Percentiles rank a stretch among this genome's conserved stretches.
Evolutionary conservation across 2,888 invertebrate genomes (phyloP).

Genomic region (Nemotelus pantherinus): DNA sequence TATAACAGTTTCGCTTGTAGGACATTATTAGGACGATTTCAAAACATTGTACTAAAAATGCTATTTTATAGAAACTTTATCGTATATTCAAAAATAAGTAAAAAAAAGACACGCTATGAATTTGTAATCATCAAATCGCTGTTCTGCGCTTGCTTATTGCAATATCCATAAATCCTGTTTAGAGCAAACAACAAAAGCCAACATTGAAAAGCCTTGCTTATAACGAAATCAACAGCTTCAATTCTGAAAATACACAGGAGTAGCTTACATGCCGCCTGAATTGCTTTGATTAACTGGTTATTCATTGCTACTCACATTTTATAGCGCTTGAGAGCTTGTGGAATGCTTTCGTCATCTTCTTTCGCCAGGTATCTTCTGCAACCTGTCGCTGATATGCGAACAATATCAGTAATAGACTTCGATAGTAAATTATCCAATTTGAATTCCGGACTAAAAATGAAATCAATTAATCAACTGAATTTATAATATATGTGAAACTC

Average conservation of each 20-base stretch:
- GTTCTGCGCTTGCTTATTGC: no score
- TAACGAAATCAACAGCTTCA: constrained; percentile 13
- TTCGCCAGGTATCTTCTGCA: constrained; percentile 80
- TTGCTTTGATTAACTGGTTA: not conserved
- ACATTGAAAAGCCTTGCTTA: constrained; percentile 15
- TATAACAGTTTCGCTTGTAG: no score
- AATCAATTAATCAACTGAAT: not conserved
- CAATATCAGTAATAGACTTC: constrained; percentile 16
- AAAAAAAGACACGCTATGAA: no score
- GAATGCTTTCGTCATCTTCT: constrained; percentile 77
- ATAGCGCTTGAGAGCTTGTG: constrained; percentile 78
- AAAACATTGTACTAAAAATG: no score
- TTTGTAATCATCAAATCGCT: no score
- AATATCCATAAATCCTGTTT: no score
- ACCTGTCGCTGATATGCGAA: constrained; percentile 64
- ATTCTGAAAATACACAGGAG: constrained; percentile 27
- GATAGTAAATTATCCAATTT: not conserved
- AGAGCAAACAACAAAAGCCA: not conserved
- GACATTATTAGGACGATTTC: no score
- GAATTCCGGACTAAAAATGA: constrained; percentile 35
- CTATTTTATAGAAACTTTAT: no score
- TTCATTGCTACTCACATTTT: constrained; percentile 69
- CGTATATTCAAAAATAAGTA: no score
- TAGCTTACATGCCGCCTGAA: not conserved
- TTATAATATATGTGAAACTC: not conserved